Evolutionary conservation across 2,888 invertebrate genomes (phyloP).

Genomic region (Lasioglossum figueresi): DNA sequence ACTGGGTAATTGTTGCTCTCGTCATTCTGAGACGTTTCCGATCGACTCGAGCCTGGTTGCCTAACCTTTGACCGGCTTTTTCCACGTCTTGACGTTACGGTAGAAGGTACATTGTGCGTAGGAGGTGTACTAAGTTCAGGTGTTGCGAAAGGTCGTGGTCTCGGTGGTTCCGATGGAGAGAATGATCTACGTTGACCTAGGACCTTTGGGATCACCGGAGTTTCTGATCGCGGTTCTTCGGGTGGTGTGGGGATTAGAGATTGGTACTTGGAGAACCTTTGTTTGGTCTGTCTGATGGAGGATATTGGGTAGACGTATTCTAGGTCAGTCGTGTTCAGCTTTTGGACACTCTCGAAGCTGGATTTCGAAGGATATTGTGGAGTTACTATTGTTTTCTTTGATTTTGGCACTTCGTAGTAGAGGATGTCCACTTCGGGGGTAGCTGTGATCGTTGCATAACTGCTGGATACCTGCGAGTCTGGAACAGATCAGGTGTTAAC

Average conservation of each 20-base stretch:
- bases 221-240: neutral
- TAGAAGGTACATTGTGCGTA: neutral
- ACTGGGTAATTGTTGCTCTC: neutral
- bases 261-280: neutral
- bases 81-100: slow-evolving; percentile 8
- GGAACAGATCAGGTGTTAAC: neutral
- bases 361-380: neutral
- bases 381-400: neutral
- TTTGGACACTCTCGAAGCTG: neutral
- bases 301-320: neutral
- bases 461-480: neutral
- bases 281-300: neutral
- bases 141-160: neutral
- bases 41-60: neutral
- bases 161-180: neutral
- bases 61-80: slow-evolving; percentile 22
- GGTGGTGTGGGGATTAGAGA: neutral
- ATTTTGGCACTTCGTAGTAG: slow-evolving; percentile 35
- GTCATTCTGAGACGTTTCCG: neutral
- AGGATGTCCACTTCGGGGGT: neutral
- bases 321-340: neutral
- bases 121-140: neutral
- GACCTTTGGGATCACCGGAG: neutral
- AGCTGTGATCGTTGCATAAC: neutral
- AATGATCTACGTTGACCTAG: neutral